A percentile compares a stretch with the other conserved stretches of the same genome.
phyloP scores from a whole-genome alignment of 2,888 invertebrate species.

The Rhopalosiphum nymphaeae region DNA sequence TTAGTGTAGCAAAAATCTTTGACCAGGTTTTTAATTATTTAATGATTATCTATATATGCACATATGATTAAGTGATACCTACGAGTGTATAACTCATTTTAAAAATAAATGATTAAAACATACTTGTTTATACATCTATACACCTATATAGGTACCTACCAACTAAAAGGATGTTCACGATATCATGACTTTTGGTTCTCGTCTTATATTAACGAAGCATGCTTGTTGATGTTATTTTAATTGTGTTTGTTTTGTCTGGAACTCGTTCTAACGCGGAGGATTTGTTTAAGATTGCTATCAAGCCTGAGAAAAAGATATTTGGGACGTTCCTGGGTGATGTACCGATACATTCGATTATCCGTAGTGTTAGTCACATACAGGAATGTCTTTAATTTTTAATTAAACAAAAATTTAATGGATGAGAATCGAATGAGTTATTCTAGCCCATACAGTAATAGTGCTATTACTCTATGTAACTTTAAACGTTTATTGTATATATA shows the following conservation, averaged over 20 bases:
- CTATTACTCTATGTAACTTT: not conserved
- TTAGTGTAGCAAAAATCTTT: not conserved
- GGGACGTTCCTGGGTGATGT: not conserved
- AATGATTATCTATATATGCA: not conserved
- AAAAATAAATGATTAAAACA: not conserved
- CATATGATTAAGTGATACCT: not conserved
- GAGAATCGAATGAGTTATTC: not conserved
- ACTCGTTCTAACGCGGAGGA: not conserved
- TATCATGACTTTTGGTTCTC: no score
- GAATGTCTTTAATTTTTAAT: slow-evolving; percentile 1
- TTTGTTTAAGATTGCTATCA: not conserved
- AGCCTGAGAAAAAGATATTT: not conserved
- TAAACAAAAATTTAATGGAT: not conserved
- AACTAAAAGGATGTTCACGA: not conserved
- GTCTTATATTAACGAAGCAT: not conserved
- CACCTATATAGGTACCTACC: no score
- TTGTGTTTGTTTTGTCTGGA: not conserved
- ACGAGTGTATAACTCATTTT: not conserved
- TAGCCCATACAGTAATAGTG: not conserved
- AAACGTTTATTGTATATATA: not conserved
- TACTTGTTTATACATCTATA: not conserved
- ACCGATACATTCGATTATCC: not conserved
- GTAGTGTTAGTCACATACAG: not conserved
- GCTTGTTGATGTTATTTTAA: slow-evolving; percentile 10
- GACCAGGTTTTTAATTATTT: not conserved